Conservation (phyloP, 2,888 invertebrate species). For the Hedychridium roseum region DNA sequence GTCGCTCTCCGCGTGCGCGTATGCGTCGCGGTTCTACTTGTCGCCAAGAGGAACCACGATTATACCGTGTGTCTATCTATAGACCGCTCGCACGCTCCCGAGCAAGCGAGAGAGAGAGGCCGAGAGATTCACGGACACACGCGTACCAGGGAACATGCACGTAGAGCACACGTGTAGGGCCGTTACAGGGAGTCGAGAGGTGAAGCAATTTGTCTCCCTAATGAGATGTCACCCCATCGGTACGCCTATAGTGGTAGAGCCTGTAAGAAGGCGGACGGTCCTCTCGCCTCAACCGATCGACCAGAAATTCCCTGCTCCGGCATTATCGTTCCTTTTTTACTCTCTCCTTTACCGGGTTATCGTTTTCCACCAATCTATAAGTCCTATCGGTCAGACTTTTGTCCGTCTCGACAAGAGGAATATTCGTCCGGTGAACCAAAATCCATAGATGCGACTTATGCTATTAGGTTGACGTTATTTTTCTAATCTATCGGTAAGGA, state of each 20-base stretch:
- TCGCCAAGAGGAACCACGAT: conserved; percentile 3
- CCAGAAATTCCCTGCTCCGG: conserved; percentile 35
- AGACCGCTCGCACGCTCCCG: conserved; percentile 25
- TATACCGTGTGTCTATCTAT: conserved; percentile 38
- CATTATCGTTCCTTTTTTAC: conserved; percentile 11
- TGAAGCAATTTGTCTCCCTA: conserved; percentile 63
- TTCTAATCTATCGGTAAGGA: no score
- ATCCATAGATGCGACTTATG: no score
- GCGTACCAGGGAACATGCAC: background rate
- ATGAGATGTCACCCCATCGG: conserved; percentile 63
- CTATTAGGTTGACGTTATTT: no score
- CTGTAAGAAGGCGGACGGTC: conserved; percentile 38
- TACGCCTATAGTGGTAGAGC: conserved; percentile 29
- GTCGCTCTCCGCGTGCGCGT: conserved; percentile 19
- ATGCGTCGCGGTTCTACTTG: conserved; percentile 26
- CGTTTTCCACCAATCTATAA: no score
- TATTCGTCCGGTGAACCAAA: no score
- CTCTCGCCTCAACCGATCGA: conserved; percentile 38
- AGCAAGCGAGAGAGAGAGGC: conserved; percentile 10
- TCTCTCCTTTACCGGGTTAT: conserved; percentile 2
- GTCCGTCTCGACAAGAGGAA: no score
- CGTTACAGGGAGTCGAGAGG: conserved; percentile 46
- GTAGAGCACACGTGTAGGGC: background rate
- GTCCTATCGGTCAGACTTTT: no score
- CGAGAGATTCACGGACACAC: conserved; percentile 11